Base-by-base conservation (phyloP, 2,113 vertebrate genomes). In the Sigmodon hispidus region DNA sequence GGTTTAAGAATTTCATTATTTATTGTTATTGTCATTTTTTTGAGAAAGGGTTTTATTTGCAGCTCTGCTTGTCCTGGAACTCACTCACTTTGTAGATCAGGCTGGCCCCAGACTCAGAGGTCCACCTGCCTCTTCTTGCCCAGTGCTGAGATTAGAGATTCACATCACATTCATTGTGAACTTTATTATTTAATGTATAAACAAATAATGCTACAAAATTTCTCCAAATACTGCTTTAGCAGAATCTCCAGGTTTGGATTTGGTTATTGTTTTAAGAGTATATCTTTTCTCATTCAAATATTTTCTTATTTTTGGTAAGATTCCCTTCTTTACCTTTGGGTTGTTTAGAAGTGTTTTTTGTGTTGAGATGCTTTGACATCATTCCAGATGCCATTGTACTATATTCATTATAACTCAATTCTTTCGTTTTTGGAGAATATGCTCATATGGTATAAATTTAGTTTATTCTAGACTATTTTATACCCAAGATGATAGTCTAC, bases 391-490 rank as follows among this genome's bases (percentile, higher is more conserved):
- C n/a, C 4, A 1, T 55, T 65, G 24, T 88, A 40, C 52, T 52
- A 3, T 45, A 6, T 17, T 43, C 40, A 34, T 15, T 81, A 73
- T 87, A 19, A 36, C 34, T 24, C 80, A 21, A 40, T 24, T 11
- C 52, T 43, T 1, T 40, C 24, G 3, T 22, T 12, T 45, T 77
- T 1, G 0, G 88, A 88, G 76, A 34, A 69, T 40, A 86, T 2
- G 9, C 70, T 40, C 3, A 2, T 3, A 1, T 40, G 16, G 13
- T 6, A n/a, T 57, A 61, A 4, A 11, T 34, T 57, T 34, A 12
- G 1, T 57, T 24, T 36, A 73, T 31, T n/a, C 21, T 0, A 11
- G 10, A 21, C 6, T 21, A 50, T n/a, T 59, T 8, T 1, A 2
- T 8, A 73, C 15, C 31, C 31, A 3, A 17, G 70, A 16, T 31